phyloP scores from a whole-genome alignment of 1,140 invertebrate species.

The Druon quercuslanigerum region DNA sequence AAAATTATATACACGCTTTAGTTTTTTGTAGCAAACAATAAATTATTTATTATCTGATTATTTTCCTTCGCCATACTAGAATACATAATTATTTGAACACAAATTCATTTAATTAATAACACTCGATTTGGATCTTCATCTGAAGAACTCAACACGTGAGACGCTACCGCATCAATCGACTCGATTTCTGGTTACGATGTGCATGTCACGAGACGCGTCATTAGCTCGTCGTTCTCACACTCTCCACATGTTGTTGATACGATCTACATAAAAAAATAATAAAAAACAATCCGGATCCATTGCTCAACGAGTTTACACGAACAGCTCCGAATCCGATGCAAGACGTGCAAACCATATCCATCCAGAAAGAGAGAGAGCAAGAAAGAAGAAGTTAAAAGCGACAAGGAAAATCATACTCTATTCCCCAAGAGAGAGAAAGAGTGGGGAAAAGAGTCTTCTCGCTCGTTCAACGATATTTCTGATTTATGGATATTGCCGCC shows the following conservation, averaged over 20 bases:
- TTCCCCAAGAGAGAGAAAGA: conserved; percentile 24
- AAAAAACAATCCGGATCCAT: conserved; percentile 56
- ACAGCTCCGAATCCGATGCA: conserved; percentile 32
- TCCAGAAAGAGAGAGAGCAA: conserved; percentile 11
- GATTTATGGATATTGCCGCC: conserved; percentile 65
- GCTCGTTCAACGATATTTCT: conserved; percentile 60
- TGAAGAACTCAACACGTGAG: no score
- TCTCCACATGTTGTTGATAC: conserved; percentile 63
- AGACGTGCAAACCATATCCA: conserved; percentile 4
- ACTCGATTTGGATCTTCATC: no score
- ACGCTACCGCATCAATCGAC: neutral
- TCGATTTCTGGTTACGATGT: neutral
- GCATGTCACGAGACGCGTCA: conserved; percentile 46
- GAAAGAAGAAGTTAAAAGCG: conserved; percentile 42
- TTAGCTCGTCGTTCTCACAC: conserved; percentile 69
- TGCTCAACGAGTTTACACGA: conserved; percentile 65
- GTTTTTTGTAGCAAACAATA: no score
- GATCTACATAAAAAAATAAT: conserved; percentile 53
- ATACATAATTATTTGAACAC: no score
- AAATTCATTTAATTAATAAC: no score
- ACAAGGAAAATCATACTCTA: conserved; percentile 40
- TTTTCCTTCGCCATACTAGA: no score
- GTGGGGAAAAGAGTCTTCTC: conserved; percentile 27
- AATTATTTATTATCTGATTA: no score
- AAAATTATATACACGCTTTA: no score